Evolutionary conservation across 2,888 invertebrate genomes (phyloP).

Genomic region (Sphaerophoria rueppellii): DNA sequence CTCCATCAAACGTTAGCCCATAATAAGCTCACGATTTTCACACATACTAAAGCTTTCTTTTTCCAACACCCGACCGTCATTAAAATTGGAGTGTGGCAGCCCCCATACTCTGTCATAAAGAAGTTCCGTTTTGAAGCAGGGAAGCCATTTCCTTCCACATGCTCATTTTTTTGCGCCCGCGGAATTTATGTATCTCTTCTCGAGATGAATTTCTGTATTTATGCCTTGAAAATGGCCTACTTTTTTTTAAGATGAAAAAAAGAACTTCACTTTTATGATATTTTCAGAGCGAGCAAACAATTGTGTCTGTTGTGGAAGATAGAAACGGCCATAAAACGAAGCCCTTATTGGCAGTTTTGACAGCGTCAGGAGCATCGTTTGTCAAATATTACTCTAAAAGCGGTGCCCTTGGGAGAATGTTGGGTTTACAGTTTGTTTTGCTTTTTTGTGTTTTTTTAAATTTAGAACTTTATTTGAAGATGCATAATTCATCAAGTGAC

Average conservation of each 20-base stretch:
- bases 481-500: conserved; percentile 55
- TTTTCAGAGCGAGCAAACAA: conserved; percentile 12
- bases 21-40: conserved; percentile 72
- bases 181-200: conserved; percentile 34
- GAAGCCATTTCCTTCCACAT: conserved; percentile 4
- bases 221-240: conserved; percentile 58
- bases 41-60: conserved; percentile 68
- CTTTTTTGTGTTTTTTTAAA: conserved; percentile 22
- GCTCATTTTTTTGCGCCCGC: conserved; percentile 10
- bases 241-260: conserved; percentile 24
- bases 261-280: conserved; percentile 37
- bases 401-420: conserved; percentile 62
- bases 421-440: neutral
- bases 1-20: conserved; percentile 35
- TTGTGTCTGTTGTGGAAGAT: conserved; percentile 26
- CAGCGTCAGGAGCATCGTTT: conserved; percentile 37
- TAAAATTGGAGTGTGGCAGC: conserved; percentile 32
- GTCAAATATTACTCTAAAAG: conserved; percentile 47
- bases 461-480: conserved; percentile 65
- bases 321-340: conserved; percentile 19
- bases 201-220: conserved; percentile 43
- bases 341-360: conserved; percentile 46
- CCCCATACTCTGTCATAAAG: conserved; percentile 14
- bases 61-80: conserved; percentile 35
- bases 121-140: conserved; percentile 44